Base-by-base conservation (phyloP, 2,797 vertebrate species). In the Philypnodon macrostomus region DNA sequence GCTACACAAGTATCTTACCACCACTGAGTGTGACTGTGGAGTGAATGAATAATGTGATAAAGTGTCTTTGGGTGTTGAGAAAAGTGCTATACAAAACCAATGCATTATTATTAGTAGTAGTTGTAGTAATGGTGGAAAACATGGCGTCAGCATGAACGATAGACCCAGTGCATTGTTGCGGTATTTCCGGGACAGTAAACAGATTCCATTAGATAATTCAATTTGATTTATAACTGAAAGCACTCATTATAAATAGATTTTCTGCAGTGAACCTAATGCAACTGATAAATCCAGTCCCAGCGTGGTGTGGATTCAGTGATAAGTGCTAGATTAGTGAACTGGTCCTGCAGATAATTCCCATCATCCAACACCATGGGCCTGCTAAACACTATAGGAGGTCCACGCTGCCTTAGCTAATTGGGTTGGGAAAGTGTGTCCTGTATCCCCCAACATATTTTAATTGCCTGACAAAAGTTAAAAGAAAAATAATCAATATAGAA, bases 331-430 rank as follows among this genome's bases (percentile, higher is more conserved):
- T 70, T 52, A 48, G 35, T 39, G 35, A 68, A 57, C 47, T 60
- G 30, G 53, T 26, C 12, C 58, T 46, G 23, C 19, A 49, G 56
- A 73, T 58, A 54, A 67, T 16, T 19, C 35, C 44, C 37, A 45
- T 54, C 19, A 6, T 42, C 30, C 34, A 60, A 30, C 40, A 34
- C 46, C 46, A 15, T 34, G 19, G 36, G 46, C 4, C 14, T 14
- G 18, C 18, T 18, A 48, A 47, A 45, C 1, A n/a, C 38, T 13
- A n/a, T n/a, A 27, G 49, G 29, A 39, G 36, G 12, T 60, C 23
- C 58, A 48, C 31, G 24, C 17, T 5, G 12, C 26, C 32, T 46
- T 18, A 37, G 23, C 47, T 67, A 67, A 72, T 57, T 75, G 56
- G 18, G 38, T 30, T 14, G 29, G 2, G 4, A 33, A 30, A 35